Base-by-base conservation (phyloP, 2,797 vertebrate genomes). In the Argyrosomus regius region DNA sequence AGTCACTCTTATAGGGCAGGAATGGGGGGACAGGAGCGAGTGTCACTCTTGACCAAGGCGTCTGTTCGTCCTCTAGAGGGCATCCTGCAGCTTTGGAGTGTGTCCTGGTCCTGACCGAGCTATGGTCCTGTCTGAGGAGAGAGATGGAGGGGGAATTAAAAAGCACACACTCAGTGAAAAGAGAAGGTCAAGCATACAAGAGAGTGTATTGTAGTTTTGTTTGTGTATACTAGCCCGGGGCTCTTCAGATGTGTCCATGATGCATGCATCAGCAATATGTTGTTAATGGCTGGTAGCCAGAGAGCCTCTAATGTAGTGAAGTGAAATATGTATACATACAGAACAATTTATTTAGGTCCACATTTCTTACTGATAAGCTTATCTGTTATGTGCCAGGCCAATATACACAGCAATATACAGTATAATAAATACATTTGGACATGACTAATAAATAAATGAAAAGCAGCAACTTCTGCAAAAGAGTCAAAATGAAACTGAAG, bases 61-160 rank as follows among this genome's bases (percentile, higher is more conserved):
- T n/a, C 1, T 54, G 2, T 77, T 70, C 78, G 64, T 78, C 88
- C 90, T 82, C 78, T 80, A 88, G 92, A 78, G 78, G 90, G 92
- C 61, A 61, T 31, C 59, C 46, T 84, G 52, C 64, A 77, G 63
- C 86, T 81, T 70, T 66, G 52, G 22, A 78, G 31, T 43, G 45
- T 28, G 22, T 56, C 52, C 35, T 39, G 35, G 35, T 59, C 48
- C 26, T 52, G 7, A 28, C 14, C 13, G 46, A 24, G 17, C 31
- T 41, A 3, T 50, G 31, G 48, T 78, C 26, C 60, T 68, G 54
- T 49, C n/a, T 61, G 26, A 48, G 12, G 26, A n/a, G 18, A 75
- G 65, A 48, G 50, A 48, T 31, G 20, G 5, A 12, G 0, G 22
- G 57, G 61, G 14, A 31, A 39, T 62, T 77, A 22, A 46, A 46